Base-by-base conservation (phyloP, 2,888 invertebrate genomes). In the Megaustenia siamemsis region DNA sequence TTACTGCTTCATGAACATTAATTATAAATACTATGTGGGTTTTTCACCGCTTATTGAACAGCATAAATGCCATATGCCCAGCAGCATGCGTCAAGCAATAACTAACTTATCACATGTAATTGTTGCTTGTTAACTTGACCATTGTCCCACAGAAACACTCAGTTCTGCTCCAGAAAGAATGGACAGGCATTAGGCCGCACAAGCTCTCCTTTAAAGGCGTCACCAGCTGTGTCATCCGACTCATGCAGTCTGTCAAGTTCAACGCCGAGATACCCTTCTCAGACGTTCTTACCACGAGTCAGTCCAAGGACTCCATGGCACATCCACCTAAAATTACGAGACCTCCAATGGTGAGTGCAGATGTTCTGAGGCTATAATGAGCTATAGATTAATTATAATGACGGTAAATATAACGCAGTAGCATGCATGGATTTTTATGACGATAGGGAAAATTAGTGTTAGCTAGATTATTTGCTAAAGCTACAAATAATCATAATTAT, bases 211-310 rank as follows among this genome's bases (percentile, higher is more conserved):
- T 98, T 95, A 97, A 97, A 95, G 97, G 97, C 94, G 97, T 98
- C 71, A 97, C 97, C 90, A 97, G 97, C 94, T 97, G 98, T 87
- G 97, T 98, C 77, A 97, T 98, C 90, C 97, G 97, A 93, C 95
- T 98, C 83, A 95, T 98, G 89, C 97, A 98, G 94, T 97, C 97
- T 86, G 97, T 98, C 93, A 98, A 97, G 94, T 98, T 97, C 95
- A 97, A 97, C 91, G 97, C 98, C 91, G 98, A 98, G 92, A 97
- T 98, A 87, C 98, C 98, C 4, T 98, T 98, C 94, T 97, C 97
- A 87, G 97, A 98, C 94, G 97, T 98, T 95, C 89, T 93, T 18
- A 88, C 90, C 24, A 90, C 90, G 12, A 88, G 87, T 38, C 87
- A 84, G 32, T 87, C 87, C 38, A 60, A 77, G 28, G 86, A 87